Percentiles rank a stretch among this genome's conserved stretches.
Conservation (phyloP, 2,113 vertebrate species). For the Emydura subglobosa region DNA sequence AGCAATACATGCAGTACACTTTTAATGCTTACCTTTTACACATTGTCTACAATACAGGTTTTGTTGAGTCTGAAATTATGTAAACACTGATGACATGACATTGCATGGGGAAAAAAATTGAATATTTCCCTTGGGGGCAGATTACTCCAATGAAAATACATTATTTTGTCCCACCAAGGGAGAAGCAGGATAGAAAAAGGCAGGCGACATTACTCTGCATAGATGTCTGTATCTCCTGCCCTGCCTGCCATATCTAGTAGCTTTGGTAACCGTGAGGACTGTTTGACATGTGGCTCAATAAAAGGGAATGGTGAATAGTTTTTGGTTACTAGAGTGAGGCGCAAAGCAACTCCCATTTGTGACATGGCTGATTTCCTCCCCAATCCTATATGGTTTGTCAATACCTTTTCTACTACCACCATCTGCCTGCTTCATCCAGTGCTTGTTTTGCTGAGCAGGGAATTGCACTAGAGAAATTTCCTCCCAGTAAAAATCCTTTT, state of each 20-base stretch:
- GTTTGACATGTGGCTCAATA: neutral
- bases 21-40: neutral
- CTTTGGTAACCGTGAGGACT: neutral
- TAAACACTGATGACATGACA: neutral
- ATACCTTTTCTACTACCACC: neutral
- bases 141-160: neutral
- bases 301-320: neutral
- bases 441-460: neutral
- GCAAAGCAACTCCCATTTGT: neutral
- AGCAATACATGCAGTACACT: too few relatives aligned
- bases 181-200: neutral
- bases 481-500: slow-evolving; percentile 2
- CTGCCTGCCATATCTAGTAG: neutral
- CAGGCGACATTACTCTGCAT: neutral
- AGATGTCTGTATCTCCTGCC: too few relatives aligned
- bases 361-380: neutral
- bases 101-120: neutral
- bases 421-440: neutral
- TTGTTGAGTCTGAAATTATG: neutral
- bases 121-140: neutral
- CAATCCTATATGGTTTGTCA: slow-evolving; percentile 36
- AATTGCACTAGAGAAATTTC: slow-evolving; percentile 20
- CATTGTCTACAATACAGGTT: neutral
- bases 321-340: neutral
- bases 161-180: neutral